These are phyloP conservation scores for Leptoclinus maculatus DNA, from an alignment of 2,797 vertebrate species.

Conservation along the genomic window DNA sequence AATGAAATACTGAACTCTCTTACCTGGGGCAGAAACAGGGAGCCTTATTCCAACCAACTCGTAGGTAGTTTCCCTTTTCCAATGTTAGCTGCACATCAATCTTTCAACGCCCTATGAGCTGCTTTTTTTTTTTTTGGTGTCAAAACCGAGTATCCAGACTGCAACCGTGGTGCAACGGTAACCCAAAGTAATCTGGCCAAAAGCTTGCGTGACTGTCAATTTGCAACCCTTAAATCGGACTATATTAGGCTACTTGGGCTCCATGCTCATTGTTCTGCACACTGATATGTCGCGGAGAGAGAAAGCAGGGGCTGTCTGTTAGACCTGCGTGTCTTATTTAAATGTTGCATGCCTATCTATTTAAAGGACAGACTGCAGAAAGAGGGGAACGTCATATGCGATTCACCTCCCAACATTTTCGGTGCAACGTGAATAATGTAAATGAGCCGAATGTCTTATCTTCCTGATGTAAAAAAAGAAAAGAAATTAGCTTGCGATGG, in stretches of 20 bases:
- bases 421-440: slow-evolving; percentile 37
- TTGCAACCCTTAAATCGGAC: slow-evolving; percentile 34
- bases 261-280: slow-evolving; percentile 74
- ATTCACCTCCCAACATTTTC: slow-evolving; percentile 52
- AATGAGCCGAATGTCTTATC: slow-evolving; percentile 55
- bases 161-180: slow-evolving; percentile 29
- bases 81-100: slow-evolving; percentile 67
- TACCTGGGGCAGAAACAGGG: slow-evolving; percentile 81
- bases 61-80: slow-evolving; percentile 59
- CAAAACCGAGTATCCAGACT: slow-evolving; percentile 45
- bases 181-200: slow-evolving; percentile 23
- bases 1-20: slow-evolving; percentile 74
- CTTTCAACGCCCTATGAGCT: slow-evolving; percentile 54
- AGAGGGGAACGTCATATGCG: slow-evolving; percentile 63
- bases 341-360: slow-evolving; percentile 71
- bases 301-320: slow-evolving; percentile 24
- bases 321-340: slow-evolving; percentile 56
- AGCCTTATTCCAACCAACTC: slow-evolving; percentile 74
- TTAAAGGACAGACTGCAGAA: slow-evolving; percentile 69
- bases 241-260: slow-evolving; percentile 54
- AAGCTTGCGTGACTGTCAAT: slow-evolving; percentile 63
- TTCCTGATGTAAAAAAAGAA: slow-evolving; percentile 54
- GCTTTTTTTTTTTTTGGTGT: slow-evolving; percentile 13
- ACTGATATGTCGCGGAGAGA: slow-evolving; percentile 7
- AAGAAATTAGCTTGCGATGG: slow-evolving; percentile 40